phyloP scores from a whole-genome alignment of 2,797 vertebrate genomes.

The Cetoscarus ocellatus region DNA sequence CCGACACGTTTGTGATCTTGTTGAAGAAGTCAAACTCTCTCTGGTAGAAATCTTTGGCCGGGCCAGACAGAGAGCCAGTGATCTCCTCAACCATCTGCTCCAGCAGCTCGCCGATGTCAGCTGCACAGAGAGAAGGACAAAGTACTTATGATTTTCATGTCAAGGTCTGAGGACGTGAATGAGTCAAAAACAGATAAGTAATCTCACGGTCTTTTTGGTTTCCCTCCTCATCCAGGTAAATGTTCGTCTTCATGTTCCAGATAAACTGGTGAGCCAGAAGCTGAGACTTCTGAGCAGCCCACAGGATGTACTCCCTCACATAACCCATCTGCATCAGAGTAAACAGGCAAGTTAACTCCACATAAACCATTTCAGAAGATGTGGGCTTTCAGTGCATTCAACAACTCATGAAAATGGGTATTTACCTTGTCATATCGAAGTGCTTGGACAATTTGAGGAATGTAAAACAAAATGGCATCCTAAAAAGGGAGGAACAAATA shows the following conservation, averaged over 20 bases:
- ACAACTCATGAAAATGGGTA: not conserved
- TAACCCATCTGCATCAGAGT: constrained; percentile 94
- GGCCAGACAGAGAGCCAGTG: constrained; percentile 92
- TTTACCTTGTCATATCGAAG: constrained; percentile 96
- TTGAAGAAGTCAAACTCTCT: constrained; percentile 97
- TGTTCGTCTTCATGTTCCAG: constrained; percentile 99
- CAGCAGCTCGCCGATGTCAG: constrained; percentile 94
- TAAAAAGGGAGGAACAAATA: constrained; percentile 61
- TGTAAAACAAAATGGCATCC: constrained; percentile 99
- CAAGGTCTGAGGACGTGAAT: no score
- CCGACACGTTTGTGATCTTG: constrained; percentile 96
- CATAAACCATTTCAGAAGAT: not conserved
- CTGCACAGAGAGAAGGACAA: constrained; percentile 65
- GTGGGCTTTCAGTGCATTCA: not conserved
- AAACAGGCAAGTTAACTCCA: not conserved
- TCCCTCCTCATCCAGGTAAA: constrained; percentile 93
- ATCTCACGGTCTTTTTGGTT: constrained; percentile 94
- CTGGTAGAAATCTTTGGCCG: constrained; percentile 96
- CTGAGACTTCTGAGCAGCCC: constrained; percentile 96
- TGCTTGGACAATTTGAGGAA: constrained; percentile 97
- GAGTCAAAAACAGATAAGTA: not conserved
- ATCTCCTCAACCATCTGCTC: constrained; percentile 95
- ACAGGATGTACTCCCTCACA: constrained; percentile 96
- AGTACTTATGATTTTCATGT: not conserved
- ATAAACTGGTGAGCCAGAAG: constrained; percentile 97